Conservation (phyloP, 2,797 vertebrate species). For the Somateria mollissima region DNA sequence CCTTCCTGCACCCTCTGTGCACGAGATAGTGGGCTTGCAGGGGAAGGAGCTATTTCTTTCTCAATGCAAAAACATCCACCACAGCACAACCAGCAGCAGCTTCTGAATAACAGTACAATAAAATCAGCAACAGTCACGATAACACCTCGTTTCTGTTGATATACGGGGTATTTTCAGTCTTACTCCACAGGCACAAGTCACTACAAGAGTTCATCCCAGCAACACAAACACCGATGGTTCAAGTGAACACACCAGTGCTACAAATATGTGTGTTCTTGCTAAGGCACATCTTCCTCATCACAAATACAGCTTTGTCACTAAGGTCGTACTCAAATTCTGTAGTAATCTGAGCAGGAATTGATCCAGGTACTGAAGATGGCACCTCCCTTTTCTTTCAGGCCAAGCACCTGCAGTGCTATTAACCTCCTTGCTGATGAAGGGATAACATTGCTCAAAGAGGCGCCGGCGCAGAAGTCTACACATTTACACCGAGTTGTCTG, state of each 20-base stretch:
- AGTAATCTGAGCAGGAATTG: not conserved
- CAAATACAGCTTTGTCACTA: not conserved
- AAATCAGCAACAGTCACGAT: not conserved
- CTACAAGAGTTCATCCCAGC: not conserved
- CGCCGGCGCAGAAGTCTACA: not conserved
- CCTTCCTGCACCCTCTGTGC: not conserved
- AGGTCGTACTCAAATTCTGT: not conserved
- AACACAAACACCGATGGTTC: rapidly evolving
- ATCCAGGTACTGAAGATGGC: not conserved
- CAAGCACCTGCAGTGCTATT: not conserved
- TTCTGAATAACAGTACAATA: not conserved
- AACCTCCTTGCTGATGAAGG: not conserved
- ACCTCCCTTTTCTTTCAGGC: not conserved
- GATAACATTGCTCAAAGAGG: not conserved
- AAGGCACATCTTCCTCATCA: not conserved
- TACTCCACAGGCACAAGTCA: not conserved
- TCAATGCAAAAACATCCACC: not conserved
- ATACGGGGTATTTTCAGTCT: not conserved
- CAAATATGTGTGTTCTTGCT: not conserved
- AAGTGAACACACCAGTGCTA: not conserved
- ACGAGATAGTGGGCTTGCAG: not conserved
- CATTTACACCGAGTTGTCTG: not conserved
- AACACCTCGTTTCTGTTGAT: not conserved
- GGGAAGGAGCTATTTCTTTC: not conserved
- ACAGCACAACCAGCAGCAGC: not conserved